Evolutionary conservation across 2,797 vertebrate genomes (phyloP).

Genomic region (Chiroxiphia lanceolata): DNA sequence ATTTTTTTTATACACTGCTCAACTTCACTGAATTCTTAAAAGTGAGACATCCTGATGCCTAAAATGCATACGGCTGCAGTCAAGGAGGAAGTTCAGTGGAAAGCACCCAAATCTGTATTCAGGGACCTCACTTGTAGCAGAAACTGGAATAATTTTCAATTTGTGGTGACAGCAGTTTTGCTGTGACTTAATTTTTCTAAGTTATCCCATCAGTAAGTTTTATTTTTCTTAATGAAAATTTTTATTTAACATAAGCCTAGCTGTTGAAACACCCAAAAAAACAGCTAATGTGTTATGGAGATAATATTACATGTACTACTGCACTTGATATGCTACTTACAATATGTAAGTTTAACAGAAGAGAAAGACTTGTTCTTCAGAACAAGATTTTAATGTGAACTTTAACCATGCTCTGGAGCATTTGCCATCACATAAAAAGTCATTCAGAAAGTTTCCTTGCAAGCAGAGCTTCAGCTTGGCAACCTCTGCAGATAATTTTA

Average conservation of each 20-base stretch:
- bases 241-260: not conserved
- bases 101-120: not conserved
- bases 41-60: not conserved
- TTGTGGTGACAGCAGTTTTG: not conserved
- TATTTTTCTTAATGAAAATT: conserved; percentile 4
- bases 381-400: not conserved
- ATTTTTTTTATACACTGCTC: not conserved
- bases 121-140: not conserved
- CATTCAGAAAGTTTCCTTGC: not conserved
- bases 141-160: not conserved
- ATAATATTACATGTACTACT: not conserved
- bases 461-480: not conserved
- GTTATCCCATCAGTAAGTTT: not conserved
- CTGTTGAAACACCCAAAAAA: not conserved
- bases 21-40: not conserved
- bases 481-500: conserved; percentile 29
- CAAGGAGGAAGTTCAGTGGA: not conserved
- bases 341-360: not conserved
- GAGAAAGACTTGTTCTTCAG: not conserved
- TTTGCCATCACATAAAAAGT: not conserved
- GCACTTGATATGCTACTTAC: not conserved
- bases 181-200: not conserved
- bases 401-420: not conserved
- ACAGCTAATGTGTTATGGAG: not conserved
- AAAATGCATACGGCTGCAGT: not conserved